Evolutionary conservation across 92 coral and sea anemone genomes (phyloP), one percentile per base, ranked within the genome.

Genomic region (Isaurus tuberculatus): DNA sequence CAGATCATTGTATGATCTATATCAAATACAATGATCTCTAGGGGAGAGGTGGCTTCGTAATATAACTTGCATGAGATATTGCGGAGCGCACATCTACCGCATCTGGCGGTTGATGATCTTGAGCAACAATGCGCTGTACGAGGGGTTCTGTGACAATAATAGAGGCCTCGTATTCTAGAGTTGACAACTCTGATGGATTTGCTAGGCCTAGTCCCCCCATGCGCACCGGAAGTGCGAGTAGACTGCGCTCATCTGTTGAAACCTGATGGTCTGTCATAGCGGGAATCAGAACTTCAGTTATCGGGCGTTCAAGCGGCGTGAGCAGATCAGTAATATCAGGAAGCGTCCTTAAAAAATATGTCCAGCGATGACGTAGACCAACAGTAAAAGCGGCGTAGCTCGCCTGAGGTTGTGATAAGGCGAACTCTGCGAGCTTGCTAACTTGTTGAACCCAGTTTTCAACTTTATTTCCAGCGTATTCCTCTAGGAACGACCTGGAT

Each of bases 1-100:
- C 88, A 87, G 53, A 71, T 75, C 89, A 84, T 87, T 23, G 91
- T 89, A 77, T 90, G 91, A 29, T 90, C 86, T 10, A 87, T 67
- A 17, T 64, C 77, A 67, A 91, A 88, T 10, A 70, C 28, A 46
- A 28, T 43, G 8, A 81, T 64, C 42, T 92, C 88, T 33, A 23
- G 72, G 67, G 85, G 86, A 51, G 75, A 40, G 33, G 86, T 68
- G 5, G 61, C 86, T 89, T 87, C 89, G 55, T 89, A 83, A 48
- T 89, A 83, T 73, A 90, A 81, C 48, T 30, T 31, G 85, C 79
- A 8, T 67, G 58, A 26, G 49, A 42, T 67, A 3, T 42, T 81
- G 36, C 63, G 33, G 86, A 81, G 10, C 25, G 86, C 65, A 68
- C 70, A 65, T 81, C 86, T 81, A 65, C 72, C 86, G 0, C 86